These are phyloP conservation scores for Oreonectes daqikongensis DNA, from an alignment of 2,797 vertebrate genomes.

Conservation along the genomic window DNA sequence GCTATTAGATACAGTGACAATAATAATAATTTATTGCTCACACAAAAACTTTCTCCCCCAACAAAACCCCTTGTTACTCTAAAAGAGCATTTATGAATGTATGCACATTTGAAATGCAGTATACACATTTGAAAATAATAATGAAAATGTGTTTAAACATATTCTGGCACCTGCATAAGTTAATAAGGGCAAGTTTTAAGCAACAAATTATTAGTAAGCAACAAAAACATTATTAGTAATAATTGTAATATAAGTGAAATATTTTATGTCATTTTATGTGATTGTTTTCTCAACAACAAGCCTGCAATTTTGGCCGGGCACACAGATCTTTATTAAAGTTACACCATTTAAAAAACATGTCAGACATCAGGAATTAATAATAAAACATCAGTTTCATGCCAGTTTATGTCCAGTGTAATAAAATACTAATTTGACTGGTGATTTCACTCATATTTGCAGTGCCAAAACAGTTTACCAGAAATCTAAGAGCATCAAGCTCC, in stretches of 20 bases:
- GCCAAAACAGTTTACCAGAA: neutral
- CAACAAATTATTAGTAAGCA: too few relatives aligned
- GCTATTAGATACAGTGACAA: too few relatives aligned
- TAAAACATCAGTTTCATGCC: neutral
- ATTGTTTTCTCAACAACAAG: neutral
- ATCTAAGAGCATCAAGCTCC: neutral
- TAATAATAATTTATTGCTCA: neutral
- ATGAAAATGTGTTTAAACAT: too few relatives aligned
- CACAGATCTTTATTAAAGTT: neutral
- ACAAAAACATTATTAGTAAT: too few relatives aligned
- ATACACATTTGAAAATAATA: neutral
- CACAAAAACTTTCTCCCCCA: neutral
- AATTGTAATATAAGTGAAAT: too few relatives aligned
- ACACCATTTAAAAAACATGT: neutral
- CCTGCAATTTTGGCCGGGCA: neutral
- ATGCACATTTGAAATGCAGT: too few relatives aligned
- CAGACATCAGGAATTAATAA: neutral
- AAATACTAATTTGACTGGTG: neutral
- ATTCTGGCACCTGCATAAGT: too few relatives aligned
- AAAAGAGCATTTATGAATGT: neutral
- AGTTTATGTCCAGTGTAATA: neutral
- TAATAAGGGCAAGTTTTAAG: too few relatives aligned
- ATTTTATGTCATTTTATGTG: neutral
- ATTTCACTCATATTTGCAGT: neutral
- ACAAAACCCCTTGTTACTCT: neutral